Evolutionary conservation across 1,140 invertebrate genomes (phyloP).

Genomic region (Ceratosolen fusciceps): DNA sequence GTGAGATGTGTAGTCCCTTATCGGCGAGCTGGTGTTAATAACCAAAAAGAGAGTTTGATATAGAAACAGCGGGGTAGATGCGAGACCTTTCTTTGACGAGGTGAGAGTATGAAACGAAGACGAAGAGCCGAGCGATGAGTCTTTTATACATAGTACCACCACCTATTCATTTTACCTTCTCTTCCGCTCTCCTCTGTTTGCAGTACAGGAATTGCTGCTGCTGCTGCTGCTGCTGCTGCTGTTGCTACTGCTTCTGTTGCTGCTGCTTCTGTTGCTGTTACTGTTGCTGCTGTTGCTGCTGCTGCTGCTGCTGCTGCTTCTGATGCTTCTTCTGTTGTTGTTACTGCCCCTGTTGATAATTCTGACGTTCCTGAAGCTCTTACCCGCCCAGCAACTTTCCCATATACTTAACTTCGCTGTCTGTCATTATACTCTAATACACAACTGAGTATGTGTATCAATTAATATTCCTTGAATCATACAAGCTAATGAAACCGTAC

Average conservation of each 20-base stretch:
- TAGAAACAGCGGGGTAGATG: not conserved
- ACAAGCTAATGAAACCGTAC: not conserved
- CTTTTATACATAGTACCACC: constrained; percentile 67
- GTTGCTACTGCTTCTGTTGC: not conserved
- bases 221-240: not conserved
- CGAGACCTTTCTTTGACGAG: constrained; percentile 51
- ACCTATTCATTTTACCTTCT: constrained; percentile 57
- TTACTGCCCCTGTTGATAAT: not conserved
- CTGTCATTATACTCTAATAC: not conserved
- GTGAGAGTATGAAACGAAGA: constrained; percentile 69
- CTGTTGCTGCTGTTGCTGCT: not conserved
- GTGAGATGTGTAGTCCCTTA: constrained; percentile 40
- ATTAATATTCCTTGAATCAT: not conserved
- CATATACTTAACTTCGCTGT: no score
- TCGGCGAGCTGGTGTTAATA: not conserved
- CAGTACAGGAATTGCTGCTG: constrained; percentile 5
- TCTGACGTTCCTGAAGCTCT: not conserved
- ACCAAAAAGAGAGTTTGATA: not conserved
- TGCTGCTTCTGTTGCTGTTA: not conserved
- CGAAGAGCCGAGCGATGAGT: constrained; percentile 59
- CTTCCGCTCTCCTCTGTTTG: constrained; percentile 55
- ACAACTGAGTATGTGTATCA: not conserved
- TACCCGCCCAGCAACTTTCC: not conserved
- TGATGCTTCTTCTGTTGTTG: not conserved
- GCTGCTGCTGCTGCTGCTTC: not conserved